Base-by-base conservation (phyloP, 2,888 invertebrate genomes). In the Parthenolecanium corni region DNA sequence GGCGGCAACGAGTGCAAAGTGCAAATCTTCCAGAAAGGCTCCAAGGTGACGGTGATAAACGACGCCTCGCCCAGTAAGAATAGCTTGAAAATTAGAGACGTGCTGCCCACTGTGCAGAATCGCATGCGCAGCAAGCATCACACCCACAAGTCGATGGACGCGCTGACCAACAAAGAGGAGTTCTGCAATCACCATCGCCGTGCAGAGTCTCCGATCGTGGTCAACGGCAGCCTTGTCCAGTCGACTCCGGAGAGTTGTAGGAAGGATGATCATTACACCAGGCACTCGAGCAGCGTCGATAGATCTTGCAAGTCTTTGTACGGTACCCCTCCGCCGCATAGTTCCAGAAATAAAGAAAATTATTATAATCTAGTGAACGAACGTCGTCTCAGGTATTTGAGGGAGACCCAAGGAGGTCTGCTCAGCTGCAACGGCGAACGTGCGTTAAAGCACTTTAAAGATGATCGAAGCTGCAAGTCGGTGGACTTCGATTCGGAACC, bases 21-120 rank as follows among this genome's bases (percentile, higher is more conserved):
- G 6, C 74, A 75, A 70, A 82, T 87, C 52, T 88, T 84, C 71
- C 88, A 87, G 73, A 84, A 88, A 69, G 88, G 87, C 0, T 85
- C 85, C 31, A 87, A 86, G 70, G 84, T 87, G 24, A 86, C 86
- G 1, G 82, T 86, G 0, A 74, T 88, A 20, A 82, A 86, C 0
- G 82, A 81, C 1, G 20, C 23, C n/a, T 81, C 80, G 70, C 80
- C 82, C 0, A 80, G 80, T 3, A 71, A 82, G 38, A 61, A 61
- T 38, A 61, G 21, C 6, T 14, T 24, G 3, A 61, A 40, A 40
- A 40, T 20, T n/a, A 12, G 36, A 25, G 49, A 61, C 16, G 51
- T 36, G 3, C 23, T 61, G 36, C 61, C 61, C 0, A 61, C 40
- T 16, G 23, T 61, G n/a, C 40, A 20, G 20, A 49, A 61, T 47